Evolutionary conservation across 2,113 vertebrate species (phyloP).

Genomic region (Plecotus auritus): DNA sequence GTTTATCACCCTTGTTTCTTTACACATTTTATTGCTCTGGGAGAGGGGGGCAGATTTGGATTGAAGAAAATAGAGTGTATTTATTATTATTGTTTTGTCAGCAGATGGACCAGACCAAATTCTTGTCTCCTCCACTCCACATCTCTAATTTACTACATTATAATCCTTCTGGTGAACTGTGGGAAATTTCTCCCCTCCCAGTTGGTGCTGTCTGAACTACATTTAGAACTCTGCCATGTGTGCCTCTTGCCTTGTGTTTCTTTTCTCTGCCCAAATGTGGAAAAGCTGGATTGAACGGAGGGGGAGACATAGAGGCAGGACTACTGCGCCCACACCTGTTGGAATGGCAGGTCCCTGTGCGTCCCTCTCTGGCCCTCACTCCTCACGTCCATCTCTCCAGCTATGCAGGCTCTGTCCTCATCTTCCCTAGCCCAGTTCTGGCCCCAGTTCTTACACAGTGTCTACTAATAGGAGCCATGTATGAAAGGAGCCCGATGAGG

Average conservation of each 20-base stretch:
- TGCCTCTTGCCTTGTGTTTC: neutral
- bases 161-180: neutral
- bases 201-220: neutral
- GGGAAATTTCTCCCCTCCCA: neutral
- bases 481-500: neutral
- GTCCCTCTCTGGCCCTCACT: neutral
- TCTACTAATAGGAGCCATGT: neutral
- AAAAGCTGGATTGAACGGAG: neutral
- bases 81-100: neutral
- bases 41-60: neutral
- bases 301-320: neutral
- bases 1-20: neutral
- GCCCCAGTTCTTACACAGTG: neutral
- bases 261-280: neutral
- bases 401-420: neutral
- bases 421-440: neutral
- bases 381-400: neutral
- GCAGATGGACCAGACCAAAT: neutral
- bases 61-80: neutral
- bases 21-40: neutral
- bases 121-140: neutral
- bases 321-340: neutral
- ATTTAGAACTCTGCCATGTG: neutral
- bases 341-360: neutral
- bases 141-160: neutral